Conservation (phyloP, 2,797 vertebrate genomes). For the Myotis pilosus region DNA sequence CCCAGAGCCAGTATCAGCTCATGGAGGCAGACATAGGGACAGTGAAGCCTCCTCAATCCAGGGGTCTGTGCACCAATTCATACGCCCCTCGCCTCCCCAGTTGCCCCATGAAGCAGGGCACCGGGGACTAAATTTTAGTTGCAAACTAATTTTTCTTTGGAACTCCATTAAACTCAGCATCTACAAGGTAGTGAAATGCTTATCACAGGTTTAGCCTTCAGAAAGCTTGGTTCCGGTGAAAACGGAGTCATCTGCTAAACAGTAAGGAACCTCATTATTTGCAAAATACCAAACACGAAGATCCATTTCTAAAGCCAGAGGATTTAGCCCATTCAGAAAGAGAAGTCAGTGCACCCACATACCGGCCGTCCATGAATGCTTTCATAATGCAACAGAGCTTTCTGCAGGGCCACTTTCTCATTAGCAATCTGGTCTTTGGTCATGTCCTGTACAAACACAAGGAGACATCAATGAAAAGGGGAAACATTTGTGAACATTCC, state of each 20-base stretch:
- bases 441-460: conserved; percentile 91
- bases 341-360: conserved; percentile 74
- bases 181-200: background rate
- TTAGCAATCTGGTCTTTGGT: conserved; percentile 95
- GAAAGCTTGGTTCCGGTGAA: background rate
- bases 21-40: background rate
- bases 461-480: conserved; percentile 46
- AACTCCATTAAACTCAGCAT: background rate
- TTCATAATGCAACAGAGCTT: conserved; percentile 95
- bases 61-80: no score
- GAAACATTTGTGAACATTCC: background rate
- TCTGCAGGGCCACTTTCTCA: conserved; percentile 97
- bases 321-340: background rate
- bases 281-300: background rate
- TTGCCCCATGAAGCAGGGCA: background rate
- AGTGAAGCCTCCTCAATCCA: background rate
- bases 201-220: background rate
- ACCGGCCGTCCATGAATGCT: conserved; percentile 97
- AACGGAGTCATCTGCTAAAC: background rate
- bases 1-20: background rate
- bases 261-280: background rate
- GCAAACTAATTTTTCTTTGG: background rate
- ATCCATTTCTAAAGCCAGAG: background rate
- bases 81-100: no score
- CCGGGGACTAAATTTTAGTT: background rate